Percentiles rank a stretch among this genome's conserved stretches.
phyloP scores from a whole-genome alignment of 1,140 invertebrate genomes.

The Zaprionus kolodkinae region DNA sequence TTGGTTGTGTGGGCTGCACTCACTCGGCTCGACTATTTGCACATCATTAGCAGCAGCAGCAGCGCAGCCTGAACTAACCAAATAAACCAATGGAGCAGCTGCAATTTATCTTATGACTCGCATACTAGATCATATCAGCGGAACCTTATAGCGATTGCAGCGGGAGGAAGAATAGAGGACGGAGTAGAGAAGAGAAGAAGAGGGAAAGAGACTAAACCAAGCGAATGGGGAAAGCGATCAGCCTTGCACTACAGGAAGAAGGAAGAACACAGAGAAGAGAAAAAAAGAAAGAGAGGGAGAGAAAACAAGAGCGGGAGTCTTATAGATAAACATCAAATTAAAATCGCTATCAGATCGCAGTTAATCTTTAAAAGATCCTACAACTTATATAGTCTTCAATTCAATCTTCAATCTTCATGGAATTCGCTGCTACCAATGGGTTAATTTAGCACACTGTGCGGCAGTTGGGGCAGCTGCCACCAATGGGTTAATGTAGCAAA shows the following conservation, averaged over 20 bases:
- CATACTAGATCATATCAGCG: conserved; percentile 5
- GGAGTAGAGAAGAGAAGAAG: background rate
- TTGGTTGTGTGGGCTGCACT: conserved; percentile 26
- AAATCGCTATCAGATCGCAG: background rate
- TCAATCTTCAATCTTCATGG: background rate
- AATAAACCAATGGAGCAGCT: conserved; percentile 30
- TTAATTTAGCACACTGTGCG: background rate
- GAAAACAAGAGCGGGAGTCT: background rate
- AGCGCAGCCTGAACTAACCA: conserved; percentile 33
- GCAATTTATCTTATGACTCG: conserved; percentile 29
- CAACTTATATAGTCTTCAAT: background rate
- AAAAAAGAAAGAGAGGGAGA: background rate
- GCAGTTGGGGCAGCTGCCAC: too few species aligned
- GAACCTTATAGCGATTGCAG: background rate
- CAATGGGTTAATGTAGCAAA: background rate
- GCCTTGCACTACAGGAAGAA: background rate
- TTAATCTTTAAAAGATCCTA: background rate
- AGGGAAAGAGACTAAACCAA: background rate
- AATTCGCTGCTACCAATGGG: background rate
- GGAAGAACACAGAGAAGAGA: background rate
- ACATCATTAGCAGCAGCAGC: conserved; percentile 60
- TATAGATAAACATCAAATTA: background rate
- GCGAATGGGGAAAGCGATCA: background rate
- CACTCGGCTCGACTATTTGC: conserved; percentile 60
- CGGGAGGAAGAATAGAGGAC: background rate